Conservation (phyloP, 2,888 invertebrate genomes). For the Eristalis arbustorum region DNA sequence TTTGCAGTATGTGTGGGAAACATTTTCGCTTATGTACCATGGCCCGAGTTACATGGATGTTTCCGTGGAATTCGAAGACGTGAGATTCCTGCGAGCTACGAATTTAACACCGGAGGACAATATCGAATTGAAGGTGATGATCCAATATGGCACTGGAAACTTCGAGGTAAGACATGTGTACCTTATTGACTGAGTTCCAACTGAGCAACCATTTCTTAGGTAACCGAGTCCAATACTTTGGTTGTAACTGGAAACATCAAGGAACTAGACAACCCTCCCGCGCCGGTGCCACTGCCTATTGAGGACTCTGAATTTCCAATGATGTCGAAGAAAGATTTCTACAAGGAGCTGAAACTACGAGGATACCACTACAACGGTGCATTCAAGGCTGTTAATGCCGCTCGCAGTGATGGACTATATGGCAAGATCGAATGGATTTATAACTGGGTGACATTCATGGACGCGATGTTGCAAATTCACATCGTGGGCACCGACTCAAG, state of each 20-base stretch:
- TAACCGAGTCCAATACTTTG: conserved; percentile 85
- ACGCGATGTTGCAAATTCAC: conserved; percentile 92
- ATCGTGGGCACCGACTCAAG: conserved; percentile 86
- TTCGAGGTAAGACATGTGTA: conserved; percentile 81
- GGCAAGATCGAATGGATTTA: conserved; percentile 84
- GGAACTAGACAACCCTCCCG: conserved; percentile 73
- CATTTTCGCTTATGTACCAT: conserved; percentile 85
- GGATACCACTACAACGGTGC: conserved; percentile 84
- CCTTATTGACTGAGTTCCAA: not conserved
- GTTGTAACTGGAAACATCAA: conserved; percentile 87
- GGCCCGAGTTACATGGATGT: conserved; percentile 86
- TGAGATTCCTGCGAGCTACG: conserved; percentile 91
- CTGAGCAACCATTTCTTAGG: conserved; percentile 76
- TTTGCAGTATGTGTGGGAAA: conserved; percentile 89
- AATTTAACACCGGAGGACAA: conserved; percentile 85
- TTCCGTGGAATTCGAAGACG: conserved; percentile 91
- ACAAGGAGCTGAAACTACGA: conserved; percentile 86
- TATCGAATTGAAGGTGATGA: conserved; percentile 82
- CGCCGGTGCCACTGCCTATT: conserved; percentile 66
- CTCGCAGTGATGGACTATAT: conserved; percentile 77
- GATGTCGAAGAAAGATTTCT: conserved; percentile 84
- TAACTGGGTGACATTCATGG: conserved; percentile 94
- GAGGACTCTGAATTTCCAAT: conserved; percentile 72
- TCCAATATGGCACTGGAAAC: conserved; percentile 83
- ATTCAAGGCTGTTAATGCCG: conserved; percentile 76